Conservation (phyloP, 2,797 vertebrate species). For the Petrocephalus sullivani region DNA sequence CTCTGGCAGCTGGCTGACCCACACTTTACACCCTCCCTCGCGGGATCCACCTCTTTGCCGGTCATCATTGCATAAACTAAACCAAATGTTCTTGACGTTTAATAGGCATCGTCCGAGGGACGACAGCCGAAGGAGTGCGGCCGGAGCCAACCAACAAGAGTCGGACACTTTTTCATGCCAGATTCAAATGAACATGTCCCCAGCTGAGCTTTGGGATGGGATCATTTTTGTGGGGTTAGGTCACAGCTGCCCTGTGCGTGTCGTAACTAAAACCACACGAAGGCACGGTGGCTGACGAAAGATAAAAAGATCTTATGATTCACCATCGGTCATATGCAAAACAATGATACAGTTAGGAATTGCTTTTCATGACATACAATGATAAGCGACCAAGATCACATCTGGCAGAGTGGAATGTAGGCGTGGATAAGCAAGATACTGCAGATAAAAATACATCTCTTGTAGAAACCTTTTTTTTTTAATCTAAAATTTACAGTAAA, state of each 20-base stretch:
- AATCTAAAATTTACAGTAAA: conserved; percentile 62
- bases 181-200: not conserved
- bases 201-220: not conserved
- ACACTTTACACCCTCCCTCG: not conserved
- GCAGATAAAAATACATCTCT: conserved; percentile 59
- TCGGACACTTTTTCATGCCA: not conserved
- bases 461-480: conserved; percentile 55
- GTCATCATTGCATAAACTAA: not conserved
- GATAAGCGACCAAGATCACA: conserved; percentile 52
- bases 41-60: conserved; percentile 10
- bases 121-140: not conserved
- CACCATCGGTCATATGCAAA: not conserved
- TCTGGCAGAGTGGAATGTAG: conserved; percentile 49
- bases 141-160: not conserved
- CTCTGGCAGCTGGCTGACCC: conserved; percentile 18
- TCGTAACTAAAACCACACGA: not conserved
- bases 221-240: not conserved
- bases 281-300: not conserved
- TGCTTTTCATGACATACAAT: not conserved
- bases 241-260: not conserved
- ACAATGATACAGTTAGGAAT: not conserved
- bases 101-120: not conserved
- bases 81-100: conserved; percentile 14
- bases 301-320: not conserved
- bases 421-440: conserved; percentile 29